phyloP scores from a whole-genome alignment of 2,888 invertebrate genomes.

The Aporophyla lueneburgensis region DNA sequence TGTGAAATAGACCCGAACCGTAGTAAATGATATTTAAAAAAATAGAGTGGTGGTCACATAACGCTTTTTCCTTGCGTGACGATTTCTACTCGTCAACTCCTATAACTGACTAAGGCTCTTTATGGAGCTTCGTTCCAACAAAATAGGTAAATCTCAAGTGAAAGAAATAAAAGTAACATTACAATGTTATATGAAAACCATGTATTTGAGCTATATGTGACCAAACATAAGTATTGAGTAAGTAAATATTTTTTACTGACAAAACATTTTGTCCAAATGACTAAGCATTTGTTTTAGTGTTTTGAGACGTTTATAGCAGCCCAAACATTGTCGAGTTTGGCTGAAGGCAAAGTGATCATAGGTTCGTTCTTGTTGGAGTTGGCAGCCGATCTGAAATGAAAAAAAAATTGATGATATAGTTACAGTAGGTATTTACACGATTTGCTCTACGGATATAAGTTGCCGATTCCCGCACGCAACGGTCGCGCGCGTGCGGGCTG shows the following conservation, averaged over 20 bases:
- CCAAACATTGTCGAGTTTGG: conserved; percentile 86
- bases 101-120: too few species aligned
- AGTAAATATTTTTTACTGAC: conserved; percentile 23
- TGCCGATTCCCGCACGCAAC: too few species aligned
- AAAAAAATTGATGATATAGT: background rate
- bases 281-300: conserved; percentile 72
- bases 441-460: too few species aligned
- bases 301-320: conserved; percentile 84
- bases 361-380: conserved; percentile 84
- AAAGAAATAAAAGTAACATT: conserved; percentile 22
- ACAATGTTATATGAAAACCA: conserved; percentile 29
- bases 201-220: conserved; percentile 31
- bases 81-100: background rate
- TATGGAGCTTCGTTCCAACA: background rate
- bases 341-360: conserved; percentile 78
- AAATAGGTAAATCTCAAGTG: background rate
- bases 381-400: conserved; percentile 81
- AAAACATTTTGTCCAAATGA: conserved; percentile 28
- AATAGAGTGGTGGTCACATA: background rate
- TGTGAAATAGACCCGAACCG: background rate
- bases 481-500: too few species aligned
- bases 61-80: background rate
- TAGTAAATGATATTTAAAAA: background rate
- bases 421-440: background rate
- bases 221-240: conserved; percentile 18